Evolutionary conservation across 2,888 invertebrate genomes (phyloP).

Genomic region (Tenthredo distinguenda): DNA sequence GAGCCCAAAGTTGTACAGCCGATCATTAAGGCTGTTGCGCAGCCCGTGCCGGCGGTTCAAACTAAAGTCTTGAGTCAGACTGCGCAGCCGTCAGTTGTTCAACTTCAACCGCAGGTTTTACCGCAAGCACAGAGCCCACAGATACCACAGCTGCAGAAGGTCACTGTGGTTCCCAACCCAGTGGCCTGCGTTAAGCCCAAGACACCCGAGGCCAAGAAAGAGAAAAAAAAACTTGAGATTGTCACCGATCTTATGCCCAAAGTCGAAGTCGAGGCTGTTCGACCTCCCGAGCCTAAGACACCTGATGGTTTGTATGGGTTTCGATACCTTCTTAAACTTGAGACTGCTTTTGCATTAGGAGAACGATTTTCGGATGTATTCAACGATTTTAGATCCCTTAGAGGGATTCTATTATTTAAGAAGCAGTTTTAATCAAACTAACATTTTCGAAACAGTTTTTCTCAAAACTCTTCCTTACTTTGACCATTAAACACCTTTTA

Average conservation of each 20-base stretch:
- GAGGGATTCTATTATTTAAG: not conserved
- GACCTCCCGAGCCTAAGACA: conserved; percentile 64
- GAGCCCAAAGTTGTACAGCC: conserved; percentile 66
- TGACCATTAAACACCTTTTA: not conserved
- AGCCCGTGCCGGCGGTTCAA: conserved; percentile 33
- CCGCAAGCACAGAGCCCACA: conserved; percentile 42
- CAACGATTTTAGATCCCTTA: no score
- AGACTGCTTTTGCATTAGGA: not conserved
- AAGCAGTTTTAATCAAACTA: not conserved
- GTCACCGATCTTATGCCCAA: conserved; percentile 59
- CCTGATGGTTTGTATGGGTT: conserved; percentile 57
- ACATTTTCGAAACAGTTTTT: no score
- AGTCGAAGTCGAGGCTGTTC: conserved; percentile 58
- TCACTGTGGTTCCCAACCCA: conserved; percentile 54
- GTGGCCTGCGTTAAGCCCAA: conserved; percentile 72
- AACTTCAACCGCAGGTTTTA: conserved; percentile 48
- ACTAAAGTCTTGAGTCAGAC: conserved; percentile 58
- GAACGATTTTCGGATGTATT: not conserved
- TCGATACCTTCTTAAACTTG: not conserved
- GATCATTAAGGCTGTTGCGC: conserved; percentile 54
- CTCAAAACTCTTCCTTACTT: not conserved
- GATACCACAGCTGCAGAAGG: conserved; percentile 48
- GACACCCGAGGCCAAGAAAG: conserved; percentile 69
- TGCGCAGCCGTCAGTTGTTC: conserved; percentile 55
- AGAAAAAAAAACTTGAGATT: conserved; percentile 69